Base-by-base conservation (phyloP, 2,113 vertebrate genomes). In the Carassius gibelio region DNA sequence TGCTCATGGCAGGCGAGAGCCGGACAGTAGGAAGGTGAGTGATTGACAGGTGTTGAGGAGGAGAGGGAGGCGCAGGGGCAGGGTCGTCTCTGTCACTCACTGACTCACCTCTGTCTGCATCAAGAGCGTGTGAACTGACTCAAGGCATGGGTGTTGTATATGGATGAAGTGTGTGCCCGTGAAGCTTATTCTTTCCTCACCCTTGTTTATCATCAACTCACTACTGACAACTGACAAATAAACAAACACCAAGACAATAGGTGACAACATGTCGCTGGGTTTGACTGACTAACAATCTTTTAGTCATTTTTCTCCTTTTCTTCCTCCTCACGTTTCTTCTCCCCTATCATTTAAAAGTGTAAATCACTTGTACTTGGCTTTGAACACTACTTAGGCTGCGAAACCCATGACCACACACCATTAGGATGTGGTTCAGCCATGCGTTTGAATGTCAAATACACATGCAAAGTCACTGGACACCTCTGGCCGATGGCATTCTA, bases 391-490 rank as follows among this genome's bases (percentile, higher is more conserved):
- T 75, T n/a, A 82, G 4, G 6, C 17, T 45, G 17, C 77, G n/a
- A 87, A 81, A 80, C 75, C 83, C 83, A 68, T 57, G 34, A 85
- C 75, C 87, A 30, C 34, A 62, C 57, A 75, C 75, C 69, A 81
- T 57, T 62, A 75, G 87, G 87, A 88, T 86, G 87, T 86, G 87
- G 85, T 61, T 68, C 42, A 81, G 71, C 83, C 74, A 52, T 42
- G 68, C 3, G 14, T 88, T 88, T 88, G 87, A 86, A 86, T 88
- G 82, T 76, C 87, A 88, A 88, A 88, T 84, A 34, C 59, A 52
- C 69, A 86, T 85, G 85, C 36, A 88, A 88, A 88, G 83, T 52
- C 79, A 68, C 34, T 64, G 69, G 61, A 77, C 84, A 81, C 50
- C 42, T 71, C 78, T 78, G 74, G 74, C 61, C 52, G 21, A 68